Evolutionary conservation across 2,113 vertebrate genomes (phyloP).

Genomic region (Heliornis fulica): DNA sequence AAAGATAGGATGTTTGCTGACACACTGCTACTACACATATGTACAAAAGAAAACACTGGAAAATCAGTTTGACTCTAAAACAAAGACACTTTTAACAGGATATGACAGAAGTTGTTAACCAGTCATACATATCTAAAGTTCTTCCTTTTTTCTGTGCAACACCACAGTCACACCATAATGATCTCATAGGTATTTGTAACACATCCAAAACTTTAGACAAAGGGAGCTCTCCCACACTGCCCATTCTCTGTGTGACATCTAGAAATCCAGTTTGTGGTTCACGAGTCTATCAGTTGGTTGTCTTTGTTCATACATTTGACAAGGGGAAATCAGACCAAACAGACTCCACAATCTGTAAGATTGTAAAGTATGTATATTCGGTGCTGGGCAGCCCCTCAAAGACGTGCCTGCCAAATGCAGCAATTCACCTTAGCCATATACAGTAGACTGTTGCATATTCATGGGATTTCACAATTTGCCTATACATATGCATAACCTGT

Average conservation of each 20-base stretch:
- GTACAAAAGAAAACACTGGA: background rate
- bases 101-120: background rate
- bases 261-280: background rate
- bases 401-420: too few species aligned
- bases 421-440: too few species aligned
- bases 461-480: too few species aligned
- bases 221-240: background rate
- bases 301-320: background rate
- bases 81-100: too few species aligned
- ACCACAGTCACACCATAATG: background rate
- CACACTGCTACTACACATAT: background rate
- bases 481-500: too few species aligned
- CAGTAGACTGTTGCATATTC: too few species aligned
- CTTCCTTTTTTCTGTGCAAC: background rate
- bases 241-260: background rate
- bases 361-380: too few species aligned
- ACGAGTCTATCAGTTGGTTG: background rate
- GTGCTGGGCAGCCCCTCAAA: too few species aligned
- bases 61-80: background rate
- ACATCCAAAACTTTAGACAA: background rate
- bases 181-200: background rate
- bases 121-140: background rate
- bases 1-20: background rate
- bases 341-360: too few species aligned
- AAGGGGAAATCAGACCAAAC: too few species aligned